phyloP scores from a whole-genome alignment of 2,113 vertebrate species.

The Orientallactaga bullata region DNA sequence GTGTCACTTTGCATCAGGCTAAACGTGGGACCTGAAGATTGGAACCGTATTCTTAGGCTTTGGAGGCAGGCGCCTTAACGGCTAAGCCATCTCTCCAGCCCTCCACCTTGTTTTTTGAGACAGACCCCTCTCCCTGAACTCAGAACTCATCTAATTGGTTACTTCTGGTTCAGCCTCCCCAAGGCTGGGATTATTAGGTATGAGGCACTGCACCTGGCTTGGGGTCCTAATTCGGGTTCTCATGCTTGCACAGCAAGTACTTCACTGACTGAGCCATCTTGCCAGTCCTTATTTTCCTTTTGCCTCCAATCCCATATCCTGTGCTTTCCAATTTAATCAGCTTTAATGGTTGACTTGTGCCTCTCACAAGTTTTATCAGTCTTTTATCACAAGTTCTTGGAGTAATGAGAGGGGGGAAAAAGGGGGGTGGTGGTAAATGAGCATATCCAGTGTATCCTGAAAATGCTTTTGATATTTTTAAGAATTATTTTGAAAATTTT shows the following conservation, averaged over 20 bases:
- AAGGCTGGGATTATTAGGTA: too few relatives aligned
- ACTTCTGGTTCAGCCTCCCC: background rate
- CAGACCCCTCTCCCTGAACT: background rate
- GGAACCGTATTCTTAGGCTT: too few relatives aligned
- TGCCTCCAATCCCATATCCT: background rate
- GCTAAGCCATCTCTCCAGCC: too few relatives aligned
- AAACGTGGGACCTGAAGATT: too few relatives aligned
- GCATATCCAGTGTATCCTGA: background rate
- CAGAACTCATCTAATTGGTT: background rate
- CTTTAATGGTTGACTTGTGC: background rate
- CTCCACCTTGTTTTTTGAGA: background rate
- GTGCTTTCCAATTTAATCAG: background rate
- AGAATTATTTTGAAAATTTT: constrained; percentile 13
- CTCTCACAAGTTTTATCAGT: too few relatives aligned
- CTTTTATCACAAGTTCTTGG: background rate
- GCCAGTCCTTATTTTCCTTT: background rate
- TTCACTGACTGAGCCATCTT: background rate
- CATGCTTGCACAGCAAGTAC: background rate
- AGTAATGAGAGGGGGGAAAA: background rate
- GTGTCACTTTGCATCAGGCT: too few relatives aligned
- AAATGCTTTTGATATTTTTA: background rate
- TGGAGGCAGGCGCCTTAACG: too few relatives aligned
- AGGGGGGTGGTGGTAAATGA: background rate
- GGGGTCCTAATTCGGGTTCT: background rate
- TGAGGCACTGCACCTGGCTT: background rate